Evolutionary conservation across 1,140 invertebrate species (phyloP).

Genomic region (Drosophila subobscura): DNA sequence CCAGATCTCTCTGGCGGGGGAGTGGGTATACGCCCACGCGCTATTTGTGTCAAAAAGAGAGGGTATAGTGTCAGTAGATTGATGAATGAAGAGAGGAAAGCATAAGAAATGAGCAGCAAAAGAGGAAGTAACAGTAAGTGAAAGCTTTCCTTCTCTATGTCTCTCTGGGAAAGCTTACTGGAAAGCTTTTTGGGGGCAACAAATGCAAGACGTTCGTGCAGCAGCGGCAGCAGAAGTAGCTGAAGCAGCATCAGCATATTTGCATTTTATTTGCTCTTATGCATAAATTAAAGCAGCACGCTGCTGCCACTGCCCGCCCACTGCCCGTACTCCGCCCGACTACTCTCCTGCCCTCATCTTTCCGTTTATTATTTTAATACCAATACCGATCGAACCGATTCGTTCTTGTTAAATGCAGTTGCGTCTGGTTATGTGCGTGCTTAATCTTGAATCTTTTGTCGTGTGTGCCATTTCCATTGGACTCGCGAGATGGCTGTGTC

Average conservation of each 20-base stretch:
- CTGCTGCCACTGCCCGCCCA: neutral
- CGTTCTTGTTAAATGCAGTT: slow-evolving; percentile 39
- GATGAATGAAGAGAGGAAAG: slow-evolving; percentile 10
- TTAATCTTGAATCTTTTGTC: slow-evolving; percentile 9
- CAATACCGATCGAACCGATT: neutral
- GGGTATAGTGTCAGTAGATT: no score
- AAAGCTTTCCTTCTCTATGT: neutral
- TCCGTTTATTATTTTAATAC: neutral
- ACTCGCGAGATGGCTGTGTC: neutral
- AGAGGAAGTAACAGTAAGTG: slow-evolving; percentile 1
- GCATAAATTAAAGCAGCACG: neutral
- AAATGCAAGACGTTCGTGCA: slow-evolving; percentile 17
- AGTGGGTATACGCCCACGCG: slow-evolving; percentile 37
- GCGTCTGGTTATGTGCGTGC: neutral
- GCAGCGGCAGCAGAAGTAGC: no score
- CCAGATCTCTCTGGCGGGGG: no score
- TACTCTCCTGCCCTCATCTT: neutral
- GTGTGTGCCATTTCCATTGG: slow-evolving; percentile 1
- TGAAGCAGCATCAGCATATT: no score
- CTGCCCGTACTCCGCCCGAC: neutral
- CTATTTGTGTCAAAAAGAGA: slow-evolving; percentile 56
- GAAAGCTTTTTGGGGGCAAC: slow-evolving; percentile 21
- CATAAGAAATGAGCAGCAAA: neutral
- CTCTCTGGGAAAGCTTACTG: neutral
- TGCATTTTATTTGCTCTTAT: neutral